Percentiles rank a stretch among this genome's conserved stretches.
These are phyloP conservation scores for Drosophila fulvimacula DNA, from an alignment of 2,888 invertebrate species.

Conservation along the genomic window DNA sequence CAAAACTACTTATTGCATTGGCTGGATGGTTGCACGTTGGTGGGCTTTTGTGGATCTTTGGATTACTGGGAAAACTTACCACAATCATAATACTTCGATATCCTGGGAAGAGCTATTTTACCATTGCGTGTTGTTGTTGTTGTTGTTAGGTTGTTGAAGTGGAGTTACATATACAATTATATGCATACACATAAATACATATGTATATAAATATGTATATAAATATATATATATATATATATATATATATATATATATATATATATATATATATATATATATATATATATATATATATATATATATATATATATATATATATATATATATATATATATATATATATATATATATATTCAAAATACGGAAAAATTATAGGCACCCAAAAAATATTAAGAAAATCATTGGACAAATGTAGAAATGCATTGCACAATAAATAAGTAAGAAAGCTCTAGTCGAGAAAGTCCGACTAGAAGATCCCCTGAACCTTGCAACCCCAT, in stretches of 20 bases:
- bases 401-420: conserved; percentile 61
- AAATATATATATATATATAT: conserved; percentile 12
- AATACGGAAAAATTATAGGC: conserved; percentile 68
- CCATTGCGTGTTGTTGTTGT: conserved; percentile 37
- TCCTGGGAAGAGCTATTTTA: conserved; percentile 87
- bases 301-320: too few species aligned
- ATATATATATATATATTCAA: too few species aligned
- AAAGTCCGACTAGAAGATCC: too few species aligned
- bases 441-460: too few species aligned
- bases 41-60: background rate
- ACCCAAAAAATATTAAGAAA: conserved; percentile 68
- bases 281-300: conserved; percentile 1
- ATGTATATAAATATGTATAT: conserved; percentile 52
- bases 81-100: conserved; percentile 88
- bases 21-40: conserved; percentile 8
- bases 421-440: conserved; percentile 55
- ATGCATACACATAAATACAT: too few species aligned
- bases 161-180: too few species aligned
- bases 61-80: conserved; percentile 85
- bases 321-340: too few species aligned
- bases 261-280: conserved; percentile 11
- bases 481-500: too few species aligned
- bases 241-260: conserved; percentile 25
- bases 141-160: conserved; percentile 52
- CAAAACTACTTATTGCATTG: conserved; percentile 14